Conservation (phyloP, 53 echinoderm and acorn worm genomes). For the Hippasteria phrygiana region DNA sequence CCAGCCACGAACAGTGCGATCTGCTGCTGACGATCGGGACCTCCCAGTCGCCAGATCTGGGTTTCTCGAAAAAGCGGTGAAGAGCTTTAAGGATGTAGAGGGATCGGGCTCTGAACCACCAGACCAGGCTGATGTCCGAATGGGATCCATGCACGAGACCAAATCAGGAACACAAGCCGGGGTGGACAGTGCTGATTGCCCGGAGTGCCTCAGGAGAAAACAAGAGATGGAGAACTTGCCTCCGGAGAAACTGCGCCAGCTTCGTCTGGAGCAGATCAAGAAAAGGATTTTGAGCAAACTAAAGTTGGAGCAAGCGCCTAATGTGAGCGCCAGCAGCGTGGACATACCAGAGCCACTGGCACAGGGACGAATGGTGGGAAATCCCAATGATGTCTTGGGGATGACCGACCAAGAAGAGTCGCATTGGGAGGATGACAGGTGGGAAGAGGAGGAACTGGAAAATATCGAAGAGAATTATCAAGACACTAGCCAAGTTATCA, state of each 20-base stretch:
- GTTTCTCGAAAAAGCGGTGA: conserved; percentile 34
- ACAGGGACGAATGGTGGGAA: conserved; percentile 47
- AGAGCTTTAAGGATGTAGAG: conserved; percentile 26
- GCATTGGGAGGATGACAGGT: conserved; percentile 21
- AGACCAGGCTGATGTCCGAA: background rate
- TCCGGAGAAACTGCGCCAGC: conserved; percentile 37
- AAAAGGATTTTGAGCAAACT: conserved; percentile 66
- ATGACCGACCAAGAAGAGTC: conserved; percentile 21
- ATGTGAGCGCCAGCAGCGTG: conserved; percentile 59
- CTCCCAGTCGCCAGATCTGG: background rate
- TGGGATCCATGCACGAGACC: background rate
- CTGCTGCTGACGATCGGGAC: background rate
- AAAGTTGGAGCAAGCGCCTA: conserved; percentile 58
- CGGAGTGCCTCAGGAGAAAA: conserved; percentile 52
- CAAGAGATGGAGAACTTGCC: conserved; percentile 40
- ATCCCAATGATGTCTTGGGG: conserved; percentile 8
- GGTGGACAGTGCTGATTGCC: conserved; percentile 36
- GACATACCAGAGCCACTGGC: conserved; percentile 65
- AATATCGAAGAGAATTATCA: conserved; percentile 30
- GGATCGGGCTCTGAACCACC: conserved; percentile 31
- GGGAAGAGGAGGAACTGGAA: conserved; percentile 35
- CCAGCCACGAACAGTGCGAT: background rate
- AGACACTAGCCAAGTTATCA: conserved; percentile 66
- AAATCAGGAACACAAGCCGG: background rate
- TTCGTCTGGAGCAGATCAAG: conserved; percentile 66